These are phyloP conservation scores for Odontothrips loti DNA, from an alignment of 2,888 invertebrate genomes.

Conservation along the genomic window DNA sequence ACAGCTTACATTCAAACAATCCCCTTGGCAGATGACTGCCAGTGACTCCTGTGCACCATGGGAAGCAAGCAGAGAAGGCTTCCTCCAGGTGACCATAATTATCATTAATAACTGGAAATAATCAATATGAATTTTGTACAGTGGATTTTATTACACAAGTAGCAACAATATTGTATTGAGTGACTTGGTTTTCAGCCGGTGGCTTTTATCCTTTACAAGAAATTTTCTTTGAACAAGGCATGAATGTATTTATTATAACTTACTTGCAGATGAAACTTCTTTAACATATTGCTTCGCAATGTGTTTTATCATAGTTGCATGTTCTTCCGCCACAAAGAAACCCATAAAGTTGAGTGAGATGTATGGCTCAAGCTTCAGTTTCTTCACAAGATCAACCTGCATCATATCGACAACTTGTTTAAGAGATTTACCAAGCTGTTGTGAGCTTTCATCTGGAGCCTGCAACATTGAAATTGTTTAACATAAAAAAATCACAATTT, in stretches of 20 bases:
- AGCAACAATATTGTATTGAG: slow-evolving; percentile 23
- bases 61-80: slow-evolving; percentile 71
- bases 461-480: slow-evolving; percentile 42
- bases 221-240: too few relatives aligned
- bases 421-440: slow-evolving; percentile 64
- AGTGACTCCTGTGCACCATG: slow-evolving; percentile 64
- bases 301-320: slow-evolving; percentile 73
- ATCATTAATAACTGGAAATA: slow-evolving; percentile 61
- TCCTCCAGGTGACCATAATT: slow-evolving; percentile 73
- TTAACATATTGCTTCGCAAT: slow-evolving; percentile 76
- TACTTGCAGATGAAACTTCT: slow-evolving; percentile 70
- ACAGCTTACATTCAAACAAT: slow-evolving; percentile 56
- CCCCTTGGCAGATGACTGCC: slow-evolving; percentile 59
- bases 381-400: slow-evolving; percentile 54
- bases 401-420: slow-evolving; percentile 64
- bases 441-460: slow-evolving; percentile 71
- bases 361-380: slow-evolving; percentile 70
- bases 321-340: slow-evolving; percentile 76
- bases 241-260: slow-evolving; percentile 44
- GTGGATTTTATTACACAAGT: slow-evolving; percentile 1
- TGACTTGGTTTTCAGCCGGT: slow-evolving; percentile 21
- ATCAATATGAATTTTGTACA: neutral
- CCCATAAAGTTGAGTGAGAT: slow-evolving; percentile 88
- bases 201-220: too few relatives aligned
- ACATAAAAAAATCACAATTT: neutral